phyloP scores from a whole-genome alignment of 2,113 vertebrate species.

The Acanthisitta chloris region DNA sequence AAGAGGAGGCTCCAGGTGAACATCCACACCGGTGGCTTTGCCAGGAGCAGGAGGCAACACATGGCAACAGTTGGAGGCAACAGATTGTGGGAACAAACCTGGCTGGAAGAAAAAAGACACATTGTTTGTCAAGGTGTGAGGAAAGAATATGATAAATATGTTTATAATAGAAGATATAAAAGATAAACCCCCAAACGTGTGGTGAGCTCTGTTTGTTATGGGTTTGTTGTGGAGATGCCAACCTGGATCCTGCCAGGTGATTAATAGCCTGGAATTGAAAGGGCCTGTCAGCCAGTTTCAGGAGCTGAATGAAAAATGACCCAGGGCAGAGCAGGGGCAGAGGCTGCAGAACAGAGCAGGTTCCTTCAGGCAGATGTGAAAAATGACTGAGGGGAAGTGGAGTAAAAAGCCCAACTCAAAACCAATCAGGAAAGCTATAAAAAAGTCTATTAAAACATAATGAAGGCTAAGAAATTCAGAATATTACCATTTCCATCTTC shows the following conservation, averaged over 20 bases:
- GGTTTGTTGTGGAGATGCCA: neutral
- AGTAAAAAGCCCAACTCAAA: neutral
- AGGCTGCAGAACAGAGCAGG: neutral
- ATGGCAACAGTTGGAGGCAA: rapidly evolving
- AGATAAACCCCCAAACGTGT: neutral
- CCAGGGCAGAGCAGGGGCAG: neutral
- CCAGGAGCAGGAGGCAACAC: neutral
- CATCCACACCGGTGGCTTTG: neutral
- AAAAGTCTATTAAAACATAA: neutral
- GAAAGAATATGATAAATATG: rapidly evolving
- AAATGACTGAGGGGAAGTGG: neutral
- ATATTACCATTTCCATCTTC: neutral
- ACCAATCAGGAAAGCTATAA: neutral
- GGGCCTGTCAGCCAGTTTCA: neutral
- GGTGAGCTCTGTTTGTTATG: neutral
- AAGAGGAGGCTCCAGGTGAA: neutral
- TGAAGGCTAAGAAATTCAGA: neutral
- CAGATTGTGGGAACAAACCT: neutral
- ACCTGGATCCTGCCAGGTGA: neutral
- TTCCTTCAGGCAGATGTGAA: neutral
- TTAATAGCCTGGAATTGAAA: neutral
- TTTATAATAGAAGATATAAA: neutral
- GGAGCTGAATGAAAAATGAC: neutral
- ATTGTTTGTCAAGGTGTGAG: neutral
- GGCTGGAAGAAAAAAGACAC: neutral